Evolutionary conservation across 2,797 vertebrate genomes (phyloP).

Genomic region (Eurystomus glaucurus): DNA sequence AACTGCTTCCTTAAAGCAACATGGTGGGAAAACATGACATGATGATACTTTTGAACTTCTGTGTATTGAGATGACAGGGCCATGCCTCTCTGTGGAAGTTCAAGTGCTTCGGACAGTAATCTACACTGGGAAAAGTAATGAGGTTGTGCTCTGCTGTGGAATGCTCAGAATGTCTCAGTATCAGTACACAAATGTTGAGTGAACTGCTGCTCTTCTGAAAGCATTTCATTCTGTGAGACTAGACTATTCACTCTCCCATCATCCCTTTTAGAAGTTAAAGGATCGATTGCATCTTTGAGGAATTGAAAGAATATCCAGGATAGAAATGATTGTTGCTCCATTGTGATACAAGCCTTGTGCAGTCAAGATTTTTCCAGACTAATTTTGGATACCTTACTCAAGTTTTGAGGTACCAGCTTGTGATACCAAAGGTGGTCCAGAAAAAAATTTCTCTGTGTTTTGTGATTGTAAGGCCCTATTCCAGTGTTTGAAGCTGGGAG

Average conservation of each 20-base stretch:
- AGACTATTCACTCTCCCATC: background rate
- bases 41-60: background rate
- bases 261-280: background rate
- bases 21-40: background rate
- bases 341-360: background rate
- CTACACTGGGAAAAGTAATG: background rate
- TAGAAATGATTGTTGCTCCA: background rate
- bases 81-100: background rate
- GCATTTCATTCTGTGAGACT: background rate
- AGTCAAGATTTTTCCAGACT: background rate
- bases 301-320: background rate
- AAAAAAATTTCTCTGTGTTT: background rate
- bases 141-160: background rate
- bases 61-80: background rate
- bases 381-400: background rate
- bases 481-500: background rate
- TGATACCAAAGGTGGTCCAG: background rate
- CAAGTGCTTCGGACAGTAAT: background rate
- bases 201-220: background rate
- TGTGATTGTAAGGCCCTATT: background rate
- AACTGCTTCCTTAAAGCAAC: background rate
- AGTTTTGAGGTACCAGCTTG: background rate
- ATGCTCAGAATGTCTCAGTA: background rate
- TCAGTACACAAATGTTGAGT: background rate
- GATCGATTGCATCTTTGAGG: rapidly evolving